phyloP scores from a whole-genome alignment of 2,888 invertebrate species.

The Meganola albula region DNA sequence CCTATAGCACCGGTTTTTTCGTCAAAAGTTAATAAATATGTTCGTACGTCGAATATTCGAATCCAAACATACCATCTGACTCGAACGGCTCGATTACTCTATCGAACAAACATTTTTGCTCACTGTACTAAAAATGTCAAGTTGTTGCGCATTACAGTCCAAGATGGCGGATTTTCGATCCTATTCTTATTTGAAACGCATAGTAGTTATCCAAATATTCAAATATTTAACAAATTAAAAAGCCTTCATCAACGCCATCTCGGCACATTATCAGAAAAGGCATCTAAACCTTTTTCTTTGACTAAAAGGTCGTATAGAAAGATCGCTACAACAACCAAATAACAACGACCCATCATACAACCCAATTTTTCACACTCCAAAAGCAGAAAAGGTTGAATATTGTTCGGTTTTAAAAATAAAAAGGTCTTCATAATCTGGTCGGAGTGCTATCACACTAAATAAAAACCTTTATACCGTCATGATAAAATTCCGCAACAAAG shows the following conservation, averaged over 20 bases:
- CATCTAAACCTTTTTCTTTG: slow-evolving; percentile 41
- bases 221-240: slow-evolving; percentile 29
- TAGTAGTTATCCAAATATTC: too few species aligned
- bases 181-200: too few species aligned
- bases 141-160: too few species aligned
- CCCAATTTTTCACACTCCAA: background rate
- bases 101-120: too few species aligned
- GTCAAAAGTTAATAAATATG: too few species aligned
- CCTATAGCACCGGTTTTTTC: too few species aligned
- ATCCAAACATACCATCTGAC: too few species aligned
- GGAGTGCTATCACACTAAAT: slow-evolving; percentile 40
- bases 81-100: too few species aligned
- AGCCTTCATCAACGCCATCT: slow-evolving; percentile 26
- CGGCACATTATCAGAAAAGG: slow-evolving; percentile 33
- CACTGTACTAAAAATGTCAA: too few species aligned
- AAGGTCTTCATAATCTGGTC: slow-evolving; percentile 18
- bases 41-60: too few species aligned
- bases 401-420: background rate
- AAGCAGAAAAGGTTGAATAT: slow-evolving; percentile 10
- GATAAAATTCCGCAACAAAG: slow-evolving; percentile 57
- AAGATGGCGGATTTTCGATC: too few species aligned
- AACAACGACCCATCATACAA: slow-evolving; percentile 14
- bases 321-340: slow-evolving; percentile 23
- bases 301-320: slow-evolving; percentile 38
- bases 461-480: slow-evolving; percentile 49